Evolutionary conservation across 2,888 invertebrate genomes (phyloP), one percentile per base, ranked within the genome.

Genomic region (Drosophila ochracea): DNA sequence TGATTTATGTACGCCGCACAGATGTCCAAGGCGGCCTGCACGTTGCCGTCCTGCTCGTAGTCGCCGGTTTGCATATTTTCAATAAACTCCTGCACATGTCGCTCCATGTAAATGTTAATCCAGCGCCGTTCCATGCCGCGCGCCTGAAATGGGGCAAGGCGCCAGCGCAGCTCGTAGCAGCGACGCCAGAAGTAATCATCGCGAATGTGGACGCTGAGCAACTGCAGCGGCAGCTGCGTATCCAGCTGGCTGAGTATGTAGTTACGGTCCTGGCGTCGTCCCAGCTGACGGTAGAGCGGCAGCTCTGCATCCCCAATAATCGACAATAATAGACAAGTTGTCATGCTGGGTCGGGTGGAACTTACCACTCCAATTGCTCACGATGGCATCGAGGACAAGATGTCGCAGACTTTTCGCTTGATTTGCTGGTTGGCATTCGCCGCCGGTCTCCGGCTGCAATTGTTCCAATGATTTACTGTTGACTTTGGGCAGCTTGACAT

Each of bases 31-130:
- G 89, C 75, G 54, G 78, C 76, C 80, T 91, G 91, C 16, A 92
- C 88, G 43, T 87, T 85, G 49, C 80, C 83, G 62, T 93, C 93
- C 80, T 88, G 89, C 55, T 93, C 93, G 72, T 93, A 93, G 81
- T 93, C 92, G 78, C 80, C 83, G 74, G 92, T 90, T 74, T 92
- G 91, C 71, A 92, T 82, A 77, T 92, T 91, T 80, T 93, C 93
- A 71, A 93, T 86, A 79, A 92, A 92, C 89, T 93, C 93, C 76
- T 93, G 91, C 76, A 93, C 87, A 91, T 93, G 92, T 82, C 92
- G 92, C 81, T 93, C 93, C 92, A 93, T 93, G 87, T 93, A 93
- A 70, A 92, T 88, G 83, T 91, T 92, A 88, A 93, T 93, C 93
- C 93, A 93, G 58, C 74, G 80, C 39, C 84, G 75, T 53, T 79